Percentiles rank a stretch among this genome's conserved stretches.
These are phyloP conservation scores for Mylabris sibirica DNA, from an alignment of 2,888 invertebrate species.

Conservation along the genomic window DNA sequence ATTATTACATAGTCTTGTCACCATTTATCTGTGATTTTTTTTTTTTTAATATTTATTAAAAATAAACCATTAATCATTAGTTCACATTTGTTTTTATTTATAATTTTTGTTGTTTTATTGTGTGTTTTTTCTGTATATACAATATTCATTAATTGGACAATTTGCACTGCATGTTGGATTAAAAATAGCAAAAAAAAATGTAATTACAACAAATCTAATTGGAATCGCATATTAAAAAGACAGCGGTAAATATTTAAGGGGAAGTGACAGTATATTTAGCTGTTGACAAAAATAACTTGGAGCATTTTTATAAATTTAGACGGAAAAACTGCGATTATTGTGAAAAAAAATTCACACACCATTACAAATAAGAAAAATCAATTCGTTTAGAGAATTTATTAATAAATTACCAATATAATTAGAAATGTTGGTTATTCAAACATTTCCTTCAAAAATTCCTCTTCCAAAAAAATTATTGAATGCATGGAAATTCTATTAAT, in stretches of 20 bases:
- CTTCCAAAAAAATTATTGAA: no score
- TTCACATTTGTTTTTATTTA: slow-evolving; percentile 34
- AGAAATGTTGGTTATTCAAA: background rate
- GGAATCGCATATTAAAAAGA: slow-evolving; percentile 10
- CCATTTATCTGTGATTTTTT: slow-evolving; percentile 36
- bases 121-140: slow-evolving; percentile 20
- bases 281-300: slow-evolving; percentile 30
- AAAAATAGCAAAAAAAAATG: background rate
- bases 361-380: background rate
- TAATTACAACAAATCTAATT: slow-evolving; percentile 21
- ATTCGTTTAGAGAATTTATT: background rate
- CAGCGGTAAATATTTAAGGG: slow-evolving; percentile 24
- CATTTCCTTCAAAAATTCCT: no score
- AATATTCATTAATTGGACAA: slow-evolving; percentile 13
- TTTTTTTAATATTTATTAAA: slow-evolving; percentile 32
- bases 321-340: slow-evolving; percentile 27
- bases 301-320: slow-evolving; percentile 34
- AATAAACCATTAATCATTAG: slow-evolving; percentile 41
- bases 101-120: slow-evolving; percentile 33
- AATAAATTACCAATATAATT: background rate
- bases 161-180: slow-evolving; percentile 15
- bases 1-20: slow-evolving; percentile 35
- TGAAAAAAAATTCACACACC: slow-evolving; percentile 17
- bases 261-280: slow-evolving; percentile 35
- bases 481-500: background rate